phyloP scores from a whole-genome alignment of 2,113 vertebrate genomes.

The Saccopteryx leptura region DNA sequence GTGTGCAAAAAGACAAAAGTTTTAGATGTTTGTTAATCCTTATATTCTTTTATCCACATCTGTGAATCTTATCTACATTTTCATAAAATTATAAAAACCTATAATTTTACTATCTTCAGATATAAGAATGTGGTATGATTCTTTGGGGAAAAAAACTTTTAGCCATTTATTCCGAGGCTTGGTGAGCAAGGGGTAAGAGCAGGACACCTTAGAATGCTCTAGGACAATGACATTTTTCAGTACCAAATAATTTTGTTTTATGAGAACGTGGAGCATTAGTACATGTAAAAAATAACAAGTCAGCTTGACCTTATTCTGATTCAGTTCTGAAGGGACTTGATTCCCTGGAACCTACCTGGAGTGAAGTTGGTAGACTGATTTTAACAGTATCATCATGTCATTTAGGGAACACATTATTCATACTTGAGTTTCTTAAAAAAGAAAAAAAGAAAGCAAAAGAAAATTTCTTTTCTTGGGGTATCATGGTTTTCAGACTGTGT shows the following conservation, averaged over 20 bases:
- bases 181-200: not conserved
- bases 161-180: not conserved
- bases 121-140: not conserved
- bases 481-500: not conserved
- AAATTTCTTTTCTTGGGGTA: not conserved
- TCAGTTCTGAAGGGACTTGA: not conserved
- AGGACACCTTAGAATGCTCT: not conserved
- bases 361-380: not conserved
- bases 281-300: slow-evolving; percentile 7
- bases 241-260: slow-evolving; percentile 33
- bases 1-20: not conserved
- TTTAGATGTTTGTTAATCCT: not conserved
- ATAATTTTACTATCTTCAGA: not conserved
- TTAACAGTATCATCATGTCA: not conserved
- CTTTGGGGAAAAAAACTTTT: not conserved
- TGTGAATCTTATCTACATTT: not conserved
- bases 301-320: slow-evolving; percentile 57
- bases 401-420: not conserved
- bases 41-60: not conserved
- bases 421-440: not conserved
- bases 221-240: slow-evolving; percentile 21
- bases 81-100: not conserved
- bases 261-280: slow-evolving; percentile 35
- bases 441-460: not conserved
- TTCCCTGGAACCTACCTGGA: not conserved